Evolutionary conservation across 2,797 vertebrate genomes (phyloP).

Genomic region (Halcyon leucocephala): DNA sequence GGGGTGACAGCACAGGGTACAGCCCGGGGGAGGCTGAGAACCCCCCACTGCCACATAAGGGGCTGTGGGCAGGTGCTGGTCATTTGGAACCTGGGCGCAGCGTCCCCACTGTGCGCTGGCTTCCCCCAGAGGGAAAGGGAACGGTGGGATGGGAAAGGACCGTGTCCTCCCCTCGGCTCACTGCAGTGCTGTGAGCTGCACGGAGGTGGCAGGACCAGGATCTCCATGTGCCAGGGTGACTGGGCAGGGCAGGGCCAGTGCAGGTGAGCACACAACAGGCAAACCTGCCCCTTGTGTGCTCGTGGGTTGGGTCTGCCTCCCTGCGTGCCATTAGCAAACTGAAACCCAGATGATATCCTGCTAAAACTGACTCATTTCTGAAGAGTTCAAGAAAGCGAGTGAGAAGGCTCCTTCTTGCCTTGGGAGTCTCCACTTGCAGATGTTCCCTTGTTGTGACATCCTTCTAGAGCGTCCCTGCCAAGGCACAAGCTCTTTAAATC

Average conservation of each 20-base stretch:
- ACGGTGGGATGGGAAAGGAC: neutral
- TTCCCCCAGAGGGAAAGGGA: neutral
- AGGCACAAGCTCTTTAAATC: neutral
- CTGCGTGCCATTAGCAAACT: fast-evolving
- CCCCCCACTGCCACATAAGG: neutral
- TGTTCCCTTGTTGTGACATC: neutral
- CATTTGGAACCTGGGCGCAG: neutral
- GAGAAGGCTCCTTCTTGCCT: neutral
- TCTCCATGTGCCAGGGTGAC: fast-evolving
- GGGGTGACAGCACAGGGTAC: neutral
- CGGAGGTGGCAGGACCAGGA: neutral
- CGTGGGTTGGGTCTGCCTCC: fast-evolving
- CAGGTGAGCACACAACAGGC: neutral
- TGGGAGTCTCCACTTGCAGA: neutral
- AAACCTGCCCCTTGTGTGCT: neutral
- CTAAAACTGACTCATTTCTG: neutral
- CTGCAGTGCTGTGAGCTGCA: neutral
- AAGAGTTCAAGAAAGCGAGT: neutral
- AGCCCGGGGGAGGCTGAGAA: neutral
- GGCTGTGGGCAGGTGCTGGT: neutral
- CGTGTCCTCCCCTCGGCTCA: neutral
- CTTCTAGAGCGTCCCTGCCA: neutral
- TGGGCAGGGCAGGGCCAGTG: neutral
- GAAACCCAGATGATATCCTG: neutral
- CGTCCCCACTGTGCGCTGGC: fast-evolving